A percentile compares a stretch with the other conserved stretches of the same genome.
Evolutionary conservation across 2,113 vertebrate genomes (phyloP).

Genomic region (Rostratula benghalensis): DNA sequence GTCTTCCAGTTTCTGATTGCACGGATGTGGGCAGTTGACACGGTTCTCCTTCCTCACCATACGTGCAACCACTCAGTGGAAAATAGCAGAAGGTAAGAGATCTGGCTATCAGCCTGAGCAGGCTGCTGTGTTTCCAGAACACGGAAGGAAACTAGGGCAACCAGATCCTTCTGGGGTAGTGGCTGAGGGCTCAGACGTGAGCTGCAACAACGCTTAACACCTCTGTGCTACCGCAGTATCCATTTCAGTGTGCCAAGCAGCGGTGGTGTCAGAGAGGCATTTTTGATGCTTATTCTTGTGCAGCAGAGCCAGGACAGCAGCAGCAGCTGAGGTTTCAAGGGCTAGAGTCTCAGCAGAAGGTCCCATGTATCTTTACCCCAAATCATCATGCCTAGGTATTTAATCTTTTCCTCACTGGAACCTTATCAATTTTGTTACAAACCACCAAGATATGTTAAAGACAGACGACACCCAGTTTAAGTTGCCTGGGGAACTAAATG

Average conservation of each 20-base stretch:
- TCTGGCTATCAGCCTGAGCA: background rate
- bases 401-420: background rate
- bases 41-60: background rate
- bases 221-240: background rate
- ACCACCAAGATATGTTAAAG: background rate
- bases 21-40: background rate
- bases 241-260: accelerated
- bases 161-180: accelerated
- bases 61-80: background rate
- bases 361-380: background rate
- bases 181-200: background rate
- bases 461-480: background rate
- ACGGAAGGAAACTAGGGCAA: background rate
- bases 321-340: background rate
- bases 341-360: background rate
- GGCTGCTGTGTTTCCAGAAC: background rate
- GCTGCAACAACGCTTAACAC: background rate
- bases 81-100: background rate
- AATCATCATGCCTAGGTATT: background rate
- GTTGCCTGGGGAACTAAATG: background rate
- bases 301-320: background rate
- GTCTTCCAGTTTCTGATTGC: background rate
- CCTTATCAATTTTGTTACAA: background rate
- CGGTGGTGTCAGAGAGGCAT: accelerated
- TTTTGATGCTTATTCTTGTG: background rate